A percentile compares a stretch with the other conserved stretches of the same genome.
phyloP scores from a whole-genome alignment of 2,888 invertebrate genomes.

The Ectobius pallidus region DNA sequence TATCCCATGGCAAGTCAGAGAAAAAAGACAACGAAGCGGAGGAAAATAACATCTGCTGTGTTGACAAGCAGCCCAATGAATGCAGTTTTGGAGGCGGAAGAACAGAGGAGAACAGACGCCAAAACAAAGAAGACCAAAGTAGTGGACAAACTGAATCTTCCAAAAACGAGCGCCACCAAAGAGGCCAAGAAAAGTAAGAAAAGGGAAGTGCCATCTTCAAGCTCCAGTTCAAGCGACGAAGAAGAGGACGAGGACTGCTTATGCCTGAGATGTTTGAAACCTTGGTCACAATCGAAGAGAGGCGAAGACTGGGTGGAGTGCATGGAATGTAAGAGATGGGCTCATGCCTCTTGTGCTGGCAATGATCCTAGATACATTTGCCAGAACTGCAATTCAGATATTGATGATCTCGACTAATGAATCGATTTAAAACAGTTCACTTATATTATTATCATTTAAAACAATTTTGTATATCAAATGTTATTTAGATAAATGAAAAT shows the following conservation, averaged over 20 bases:
- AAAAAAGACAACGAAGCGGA: not conserved
- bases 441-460: too few relatives aligned
- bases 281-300: too few relatives aligned
- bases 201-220: not conserved
- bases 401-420: too few relatives aligned
- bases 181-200: not conserved
- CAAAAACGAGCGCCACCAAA: not conserved
- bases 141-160: too few relatives aligned
- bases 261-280: too few relatives aligned
- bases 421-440: too few relatives aligned
- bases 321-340: too few relatives aligned
- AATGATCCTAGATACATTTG: too few relatives aligned
- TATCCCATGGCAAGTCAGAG: not conserved
- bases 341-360: too few relatives aligned
- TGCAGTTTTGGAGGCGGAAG: slow-evolving; percentile 9
- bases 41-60: not conserved
- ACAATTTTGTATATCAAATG: too few relatives aligned
- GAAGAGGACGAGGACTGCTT: slow-evolving; percentile 23
- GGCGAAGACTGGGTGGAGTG: not conserved
- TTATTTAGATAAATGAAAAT: too few relatives aligned
- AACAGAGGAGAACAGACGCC: not conserved
- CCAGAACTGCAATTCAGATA: too few relatives aligned
- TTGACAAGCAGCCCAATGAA: slow-evolving; percentile 20
- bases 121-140: not conserved
- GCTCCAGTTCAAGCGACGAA: not conserved